These are phyloP conservation scores for Sialia sialis DNA, from an alignment of 2,113 vertebrate species.

Conservation along the genomic window DNA sequence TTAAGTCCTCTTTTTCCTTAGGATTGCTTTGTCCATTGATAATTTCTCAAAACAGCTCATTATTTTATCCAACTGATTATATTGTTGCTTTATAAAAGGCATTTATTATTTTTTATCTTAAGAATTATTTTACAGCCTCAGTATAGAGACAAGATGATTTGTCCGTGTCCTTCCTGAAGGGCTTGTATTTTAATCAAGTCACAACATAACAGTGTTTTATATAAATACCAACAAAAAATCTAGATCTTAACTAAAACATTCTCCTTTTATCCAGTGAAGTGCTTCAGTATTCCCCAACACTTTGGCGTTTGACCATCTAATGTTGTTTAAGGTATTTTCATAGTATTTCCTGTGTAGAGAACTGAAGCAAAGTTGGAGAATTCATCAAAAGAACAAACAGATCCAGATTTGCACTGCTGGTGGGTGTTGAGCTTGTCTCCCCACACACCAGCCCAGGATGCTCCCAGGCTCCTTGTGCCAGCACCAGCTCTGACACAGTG, in stretches of 20 bases:
- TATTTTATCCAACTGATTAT: conserved; percentile 20
- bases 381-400: neutral
- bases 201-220: neutral
- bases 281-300: neutral
- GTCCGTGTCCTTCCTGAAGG: neutral
- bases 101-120: neutral
- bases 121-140: neutral
- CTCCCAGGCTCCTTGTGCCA: neutral
- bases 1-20: neutral
- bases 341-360: neutral
- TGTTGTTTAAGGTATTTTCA: neutral
- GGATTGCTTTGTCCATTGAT: neutral
- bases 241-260: neutral
- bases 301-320: neutral
- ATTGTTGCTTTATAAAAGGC: neutral
- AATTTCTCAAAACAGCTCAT: neutral
- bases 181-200: neutral
- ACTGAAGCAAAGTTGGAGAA: neutral
- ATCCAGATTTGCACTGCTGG: neutral
- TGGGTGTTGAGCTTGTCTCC: neutral
- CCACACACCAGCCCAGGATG: fast-evolving
- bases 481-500: neutral
- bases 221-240: neutral
- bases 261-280: neutral
- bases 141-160: neutral